phyloP scores from a whole-genome alignment of 2,113 vertebrate species.

The Gymnarchus niloticus region DNA sequence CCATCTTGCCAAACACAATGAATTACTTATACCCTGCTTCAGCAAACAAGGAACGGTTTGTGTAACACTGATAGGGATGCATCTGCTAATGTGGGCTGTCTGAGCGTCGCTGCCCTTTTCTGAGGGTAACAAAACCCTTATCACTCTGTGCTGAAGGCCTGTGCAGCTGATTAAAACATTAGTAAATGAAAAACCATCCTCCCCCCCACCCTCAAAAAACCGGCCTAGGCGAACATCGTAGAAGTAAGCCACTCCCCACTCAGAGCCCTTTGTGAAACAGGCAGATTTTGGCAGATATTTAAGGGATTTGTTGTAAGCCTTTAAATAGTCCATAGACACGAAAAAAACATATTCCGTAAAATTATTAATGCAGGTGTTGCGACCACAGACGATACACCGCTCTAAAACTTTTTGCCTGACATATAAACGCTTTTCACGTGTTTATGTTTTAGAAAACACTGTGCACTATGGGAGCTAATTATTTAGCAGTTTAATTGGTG shows the following conservation, averaged over 20 bases:
- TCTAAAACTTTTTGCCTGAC: neutral
- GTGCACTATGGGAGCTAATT: neutral
- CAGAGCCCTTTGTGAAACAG: neutral
- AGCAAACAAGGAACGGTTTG: constrained; percentile 41
- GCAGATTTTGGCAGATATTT: neutral
- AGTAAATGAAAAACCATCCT: neutral
- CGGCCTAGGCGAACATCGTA: neutral
- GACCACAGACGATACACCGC: neutral
- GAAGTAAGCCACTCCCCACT: neutral
- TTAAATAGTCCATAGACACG: neutral
- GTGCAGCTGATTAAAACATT: constrained; percentile 27
- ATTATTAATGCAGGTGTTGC: neutral
- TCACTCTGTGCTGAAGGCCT: neutral
- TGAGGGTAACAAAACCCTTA: constrained; percentile 26
- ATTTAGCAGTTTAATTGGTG: neutral
- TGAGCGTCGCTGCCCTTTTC: constrained; percentile 38
- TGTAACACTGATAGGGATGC: constrained; percentile 33
- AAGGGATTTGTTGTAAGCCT: neutral
- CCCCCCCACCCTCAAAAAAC: neutral
- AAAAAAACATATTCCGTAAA: neutral
- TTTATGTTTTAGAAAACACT: no score
- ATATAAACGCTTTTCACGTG: no score
- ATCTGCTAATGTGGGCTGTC: constrained; percentile 44
- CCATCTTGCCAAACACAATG: constrained; percentile 35
- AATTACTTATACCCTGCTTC: constrained; percentile 42